A percentile compares a stretch with the other conserved stretches of the same genome.
phyloP scores from a whole-genome alignment of 2,888 invertebrate genomes.

The Xylocampa areola region DNA sequence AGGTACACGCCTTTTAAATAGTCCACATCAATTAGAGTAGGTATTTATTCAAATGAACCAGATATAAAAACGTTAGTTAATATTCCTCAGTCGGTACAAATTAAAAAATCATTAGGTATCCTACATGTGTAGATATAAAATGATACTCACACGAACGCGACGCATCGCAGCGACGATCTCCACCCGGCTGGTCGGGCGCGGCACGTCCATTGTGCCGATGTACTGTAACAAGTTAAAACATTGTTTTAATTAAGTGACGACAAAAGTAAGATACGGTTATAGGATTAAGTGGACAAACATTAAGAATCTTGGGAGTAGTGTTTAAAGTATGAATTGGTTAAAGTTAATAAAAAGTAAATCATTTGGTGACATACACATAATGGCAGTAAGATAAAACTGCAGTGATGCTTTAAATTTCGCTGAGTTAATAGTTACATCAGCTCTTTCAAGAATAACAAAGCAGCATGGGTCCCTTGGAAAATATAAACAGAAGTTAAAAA shows the following conservation, averaged over 20 bases:
- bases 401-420: conserved; percentile 9
- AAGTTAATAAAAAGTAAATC: too few relatives aligned
- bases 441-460: conserved; percentile 18
- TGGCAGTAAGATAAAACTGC: neutral
- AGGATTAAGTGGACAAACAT: neutral
- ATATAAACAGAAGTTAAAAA: conserved; percentile 10
- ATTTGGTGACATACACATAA: too few relatives aligned
- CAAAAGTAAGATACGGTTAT: neutral
- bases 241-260: neutral
- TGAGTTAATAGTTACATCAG: conserved; percentile 6
- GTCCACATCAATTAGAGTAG: too few relatives aligned
- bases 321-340: too few relatives aligned
- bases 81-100: too few relatives aligned
- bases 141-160: conserved; percentile 95
- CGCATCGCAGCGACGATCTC: conserved; percentile 99
- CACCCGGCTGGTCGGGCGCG: conserved; percentile 98
- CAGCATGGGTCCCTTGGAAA: neutral
- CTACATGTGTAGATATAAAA: conserved; percentile 13
- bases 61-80: neutral
- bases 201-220: conserved; percentile 99
- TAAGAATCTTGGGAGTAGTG: neutral
- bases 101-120: too few relatives aligned
- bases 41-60: too few relatives aligned
- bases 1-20: too few relatives aligned
- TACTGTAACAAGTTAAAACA: conserved; percentile 93